Evolutionary conservation across 2,888 invertebrate genomes (phyloP), one percentile per base, ranked within the genome.

Genomic region (Hofmannophila pseudospretella): DNA sequence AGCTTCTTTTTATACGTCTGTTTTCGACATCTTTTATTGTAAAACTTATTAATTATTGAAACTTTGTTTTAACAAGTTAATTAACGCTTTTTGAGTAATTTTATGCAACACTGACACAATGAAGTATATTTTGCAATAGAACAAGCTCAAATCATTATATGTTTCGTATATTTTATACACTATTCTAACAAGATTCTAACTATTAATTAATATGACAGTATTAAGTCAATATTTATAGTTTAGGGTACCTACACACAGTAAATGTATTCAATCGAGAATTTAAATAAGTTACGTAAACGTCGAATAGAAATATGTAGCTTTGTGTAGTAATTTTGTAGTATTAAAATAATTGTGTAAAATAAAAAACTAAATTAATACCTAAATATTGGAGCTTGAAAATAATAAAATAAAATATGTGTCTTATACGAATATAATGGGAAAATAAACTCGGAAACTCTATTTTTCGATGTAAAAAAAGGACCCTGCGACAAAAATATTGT

Each of bases 371-470:
- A 36, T 33, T 22, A 27, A 38, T 22, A 20, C 41, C 36, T 36
- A 44, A 44, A 32, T 29, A 30, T 29, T 37, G 35, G 47, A 47
- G 47, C 47, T 47, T 45, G 41, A 35, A 37, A 31, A 32, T 37
- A 35, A 43, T 32, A 13, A 32, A 36, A 32, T 41, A 36, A 39
- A 44, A 32, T 23, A 44, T 37, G 37, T 38, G 47, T 47, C 44
- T 47, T 47, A 47, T 41, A 35, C 23, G 25, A 42, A 42, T 35
- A 35, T 30, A 25, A 42, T 34, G 12, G 32, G 35, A 47, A 28
- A 34, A 29, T 36, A 30, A 32, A 27, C 11, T 30, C 28, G 28
- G 11, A 35, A 36, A 12, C 4, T 34, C 25, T 36, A 36, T 40
- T 40, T 36, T 36, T 40, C 19, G 33, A 30, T 30, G 29, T 32